Evolutionary conservation across 2,888 invertebrate species (phyloP).

Genomic region (Ptilodon capucinus): DNA sequence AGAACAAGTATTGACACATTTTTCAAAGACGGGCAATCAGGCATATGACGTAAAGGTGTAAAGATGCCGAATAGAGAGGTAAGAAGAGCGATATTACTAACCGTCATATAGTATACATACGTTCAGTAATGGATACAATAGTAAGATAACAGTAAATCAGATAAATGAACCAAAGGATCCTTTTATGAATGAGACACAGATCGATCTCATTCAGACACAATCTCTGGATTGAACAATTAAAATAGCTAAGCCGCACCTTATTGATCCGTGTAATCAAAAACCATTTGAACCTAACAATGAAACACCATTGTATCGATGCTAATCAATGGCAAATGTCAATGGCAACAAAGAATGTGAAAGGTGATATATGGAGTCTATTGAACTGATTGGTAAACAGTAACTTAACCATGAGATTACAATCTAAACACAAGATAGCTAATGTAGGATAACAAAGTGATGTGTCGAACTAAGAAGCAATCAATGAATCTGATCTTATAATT

Average conservation of each 20-base stretch:
- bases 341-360: conserved; percentile 1
- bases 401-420: background rate
- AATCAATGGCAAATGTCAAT: conserved; percentile 5
- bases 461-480: background rate
- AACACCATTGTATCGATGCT: background rate
- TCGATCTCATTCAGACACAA: background rate
- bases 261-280: background rate
- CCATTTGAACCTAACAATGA: conserved; percentile 1
- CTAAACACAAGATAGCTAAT: conserved; percentile 1
- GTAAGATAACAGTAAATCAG: background rate
- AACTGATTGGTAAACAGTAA: background rate
- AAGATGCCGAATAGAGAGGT: too few species aligned
- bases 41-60: too few species aligned
- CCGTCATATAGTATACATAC: too few species aligned
- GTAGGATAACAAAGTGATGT: background rate
- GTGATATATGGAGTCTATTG: background rate
- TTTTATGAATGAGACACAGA: background rate
- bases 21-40: too few species aligned
- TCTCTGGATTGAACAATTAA: background rate
- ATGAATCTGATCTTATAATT: too few species aligned
- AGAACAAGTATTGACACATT: too few species aligned
- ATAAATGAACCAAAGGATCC: background rate
- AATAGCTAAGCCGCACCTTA: background rate
- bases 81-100: too few species aligned
- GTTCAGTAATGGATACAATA: background rate